Conservation (phyloP, 1,140 invertebrate species). For the Dryas iulia region DNA sequence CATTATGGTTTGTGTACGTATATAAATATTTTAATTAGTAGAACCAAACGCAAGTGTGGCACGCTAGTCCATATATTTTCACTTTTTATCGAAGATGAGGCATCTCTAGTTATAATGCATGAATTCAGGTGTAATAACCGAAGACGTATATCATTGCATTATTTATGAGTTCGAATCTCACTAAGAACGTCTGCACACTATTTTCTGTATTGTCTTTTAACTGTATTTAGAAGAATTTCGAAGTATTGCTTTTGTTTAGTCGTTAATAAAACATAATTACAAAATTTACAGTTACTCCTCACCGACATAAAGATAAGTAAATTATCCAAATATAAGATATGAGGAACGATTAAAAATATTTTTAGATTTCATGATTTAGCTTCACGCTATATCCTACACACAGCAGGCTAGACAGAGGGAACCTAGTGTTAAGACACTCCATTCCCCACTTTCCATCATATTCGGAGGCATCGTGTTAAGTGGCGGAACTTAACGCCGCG, state of each 20-base stretch:
- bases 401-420: no score
- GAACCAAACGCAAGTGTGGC: neutral
- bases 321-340: neutral
- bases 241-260: no score
- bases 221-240: no score
- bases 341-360: neutral
- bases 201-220: no score
- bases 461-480: no score
- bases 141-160: slow-evolving; percentile 51
- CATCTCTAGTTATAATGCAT: slow-evolving; percentile 56
- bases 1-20: neutral
- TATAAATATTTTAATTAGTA: neutral
- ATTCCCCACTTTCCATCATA: no score
- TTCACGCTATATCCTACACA: no score
- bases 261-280: no score
- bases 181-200: slow-evolving; percentile 28
- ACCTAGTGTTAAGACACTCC: no score
- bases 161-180: slow-evolving; percentile 64
- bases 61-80: slow-evolving; percentile 1
- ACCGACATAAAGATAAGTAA: neutral
- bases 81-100: slow-evolving; percentile 38
- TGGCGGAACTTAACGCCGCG: no score
- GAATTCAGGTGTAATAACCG: slow-evolving; percentile 72
- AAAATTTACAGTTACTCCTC: no score
- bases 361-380: neutral